These are phyloP conservation scores for Sarcophaga variegata DNA, from an alignment of 2,888 invertebrate species.

Conservation along the genomic window DNA sequence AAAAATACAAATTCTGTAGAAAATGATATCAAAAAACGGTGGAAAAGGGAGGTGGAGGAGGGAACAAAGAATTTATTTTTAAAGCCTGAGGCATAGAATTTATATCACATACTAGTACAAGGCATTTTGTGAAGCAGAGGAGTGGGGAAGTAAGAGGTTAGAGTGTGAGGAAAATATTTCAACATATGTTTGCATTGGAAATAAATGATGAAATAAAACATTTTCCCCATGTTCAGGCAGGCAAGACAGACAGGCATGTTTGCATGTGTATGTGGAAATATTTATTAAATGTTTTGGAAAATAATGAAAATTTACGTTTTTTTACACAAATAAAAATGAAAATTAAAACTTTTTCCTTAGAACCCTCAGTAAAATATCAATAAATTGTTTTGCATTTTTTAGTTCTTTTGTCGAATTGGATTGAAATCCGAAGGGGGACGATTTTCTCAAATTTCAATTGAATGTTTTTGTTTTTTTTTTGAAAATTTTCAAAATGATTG, in stretches of 20 bases:
- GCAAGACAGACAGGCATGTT: neutral
- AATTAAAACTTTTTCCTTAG: conserved; percentile 7
- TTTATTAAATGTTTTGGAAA: conserved; percentile 57
- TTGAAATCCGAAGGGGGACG: neutral
- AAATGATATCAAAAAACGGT: conserved; percentile 57
- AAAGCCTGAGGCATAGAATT: conserved; percentile 63
- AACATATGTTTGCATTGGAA: conserved; percentile 44
- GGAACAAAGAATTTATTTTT: neutral
- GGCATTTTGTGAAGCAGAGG: conserved; percentile 11
- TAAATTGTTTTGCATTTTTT: conserved; percentile 46
- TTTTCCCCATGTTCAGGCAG: conserved; percentile 38
- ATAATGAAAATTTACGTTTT: conserved; percentile 52
- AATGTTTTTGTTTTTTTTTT: neutral
- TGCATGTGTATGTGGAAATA: conserved; percentile 31
- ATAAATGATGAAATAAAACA: conserved; percentile 41
- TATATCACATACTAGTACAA: conserved; percentile 40
- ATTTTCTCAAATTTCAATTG: conserved; percentile 33
- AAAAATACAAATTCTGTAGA: conserved; percentile 18
- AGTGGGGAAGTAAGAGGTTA: neutral
- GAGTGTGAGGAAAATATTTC: neutral
- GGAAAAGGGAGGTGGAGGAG: neutral
- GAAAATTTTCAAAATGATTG: conserved; percentile 6
- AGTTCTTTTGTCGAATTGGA: neutral
- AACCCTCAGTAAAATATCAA: neutral
- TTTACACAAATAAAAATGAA: conserved; percentile 19